A percentile compares a stretch with the other conserved stretches of the same genome.
These are phyloP conservation scores for Tiliacea aurago DNA, from an alignment of 2,888 invertebrate species.

Conservation along the genomic window DNA sequence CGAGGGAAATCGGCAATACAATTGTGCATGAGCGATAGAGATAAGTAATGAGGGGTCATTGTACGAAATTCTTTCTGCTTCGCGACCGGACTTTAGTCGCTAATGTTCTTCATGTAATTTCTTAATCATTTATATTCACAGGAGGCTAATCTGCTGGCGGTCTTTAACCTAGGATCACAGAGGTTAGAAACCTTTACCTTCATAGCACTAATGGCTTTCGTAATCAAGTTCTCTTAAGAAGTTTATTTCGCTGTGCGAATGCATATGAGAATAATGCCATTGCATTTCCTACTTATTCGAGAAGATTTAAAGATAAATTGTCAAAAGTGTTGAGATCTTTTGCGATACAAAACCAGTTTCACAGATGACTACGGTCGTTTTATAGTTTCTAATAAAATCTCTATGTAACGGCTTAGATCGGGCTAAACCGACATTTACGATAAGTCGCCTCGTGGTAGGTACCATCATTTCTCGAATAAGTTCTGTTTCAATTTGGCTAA, in stretches of 20 bases:
- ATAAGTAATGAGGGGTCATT: too few relatives aligned
- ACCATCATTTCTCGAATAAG: background rate
- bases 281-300: background rate
- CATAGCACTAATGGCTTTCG: background rate
- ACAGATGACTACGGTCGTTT: slow-evolving; percentile 2
- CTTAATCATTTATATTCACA: background rate
- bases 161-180: background rate
- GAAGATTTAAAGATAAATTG: background rate
- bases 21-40: too few relatives aligned
- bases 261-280: background rate
- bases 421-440: slow-evolving; percentile 11
- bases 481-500: background rate
- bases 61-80: too few relatives aligned
- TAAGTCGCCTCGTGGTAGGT: background rate
- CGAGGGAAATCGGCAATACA: too few relatives aligned
- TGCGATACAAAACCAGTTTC: slow-evolving; percentile 1
- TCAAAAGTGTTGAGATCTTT: background rate
- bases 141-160: background rate
- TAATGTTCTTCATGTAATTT: background rate
- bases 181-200: background rate
- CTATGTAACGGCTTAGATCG: slow-evolving; percentile 13
- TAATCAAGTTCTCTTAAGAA: background rate
- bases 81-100: too few relatives aligned
- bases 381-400: slow-evolving; percentile 10
- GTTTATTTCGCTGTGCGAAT: background rate